Evolutionary conservation across 2,113 vertebrate genomes (phyloP), one percentile per base, ranked within the genome.

Genomic region (Triplophysa siluroides): DNA sequence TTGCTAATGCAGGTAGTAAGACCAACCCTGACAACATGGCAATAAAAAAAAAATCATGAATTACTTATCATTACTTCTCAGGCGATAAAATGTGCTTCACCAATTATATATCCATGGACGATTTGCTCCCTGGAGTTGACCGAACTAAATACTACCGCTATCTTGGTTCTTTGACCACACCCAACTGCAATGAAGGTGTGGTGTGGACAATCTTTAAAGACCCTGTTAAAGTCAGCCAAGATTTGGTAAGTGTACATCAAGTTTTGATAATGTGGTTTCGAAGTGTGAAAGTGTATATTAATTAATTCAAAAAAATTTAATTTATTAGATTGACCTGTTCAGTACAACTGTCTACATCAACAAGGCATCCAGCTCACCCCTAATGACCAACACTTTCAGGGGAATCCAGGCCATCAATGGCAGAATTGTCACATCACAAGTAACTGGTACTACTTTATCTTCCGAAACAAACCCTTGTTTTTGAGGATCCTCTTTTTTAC

Each of bases 181-280:
- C 93, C 0, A 10, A 16, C 12, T 93, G 93, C 76, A 79, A 69
- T 0, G 85, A 94, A 81, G 85, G 26, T 0, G 93, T 94, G 0
- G 29, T 92, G 0, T 94, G 94, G 94, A 94, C 93, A 0, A 45
- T 95, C 21, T 94, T 94, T 83, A 79, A 91, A 8, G 86, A 94
- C n/a, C 84, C 91, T 0, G 88, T 94, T 43, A 74, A 73, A 47
- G 80, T 93, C 87, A 90, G 89, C 79, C 58, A 19, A 23, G 81
- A 92, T 21, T 1, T 92, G 86, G 92, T 93, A 69, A 79, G 90
- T 83, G 10, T 58, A 67, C 10, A 11, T 45, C 1, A 45, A 38
- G 33, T 38, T 38, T 38, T 38, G 33, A 38, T 38, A 1, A 7
- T 38, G 5, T 38, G 6, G 33, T 38, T 38, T 38, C 33, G 7